Conservation (phyloP, 2,888 invertebrate species). For the Lasioglossum figueresi region DNA sequence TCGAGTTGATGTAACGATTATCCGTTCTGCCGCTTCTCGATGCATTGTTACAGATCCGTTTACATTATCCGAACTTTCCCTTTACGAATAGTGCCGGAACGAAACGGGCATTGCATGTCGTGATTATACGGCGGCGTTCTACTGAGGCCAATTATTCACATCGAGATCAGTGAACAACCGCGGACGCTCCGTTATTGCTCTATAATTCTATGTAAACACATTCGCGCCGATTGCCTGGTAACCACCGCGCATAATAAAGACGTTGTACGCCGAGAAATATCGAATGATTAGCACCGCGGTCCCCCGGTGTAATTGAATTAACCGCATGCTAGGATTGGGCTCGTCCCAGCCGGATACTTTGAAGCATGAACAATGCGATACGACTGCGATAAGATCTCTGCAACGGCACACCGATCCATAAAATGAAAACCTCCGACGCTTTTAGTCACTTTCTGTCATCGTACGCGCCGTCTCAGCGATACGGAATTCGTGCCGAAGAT, state of each 20-base stretch:
- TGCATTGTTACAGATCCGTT: constrained; percentile 54
- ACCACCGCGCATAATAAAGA: constrained; percentile 11
- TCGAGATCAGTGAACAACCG: constrained; percentile 43
- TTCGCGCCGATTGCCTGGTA: neutral
- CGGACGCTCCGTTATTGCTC: constrained; percentile 21
- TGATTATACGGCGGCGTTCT: constrained; percentile 33
- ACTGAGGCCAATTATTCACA: constrained; percentile 35
- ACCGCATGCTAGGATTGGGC: neutral
- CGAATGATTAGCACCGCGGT: constrained; percentile 4
- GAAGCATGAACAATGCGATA: neutral
- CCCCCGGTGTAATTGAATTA: constrained; percentile 8
- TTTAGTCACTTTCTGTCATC: neutral
- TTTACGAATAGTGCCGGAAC: constrained; percentile 58
- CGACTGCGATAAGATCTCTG: neutral
- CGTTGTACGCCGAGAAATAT: neutral
- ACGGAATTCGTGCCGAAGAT: constrained; percentile 1
- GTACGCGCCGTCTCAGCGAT: neutral
- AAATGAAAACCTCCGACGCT: constrained; percentile 1
- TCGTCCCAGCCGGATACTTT: neutral
- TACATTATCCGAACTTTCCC: constrained; percentile 53
- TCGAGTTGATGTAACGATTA: constrained; percentile 41
- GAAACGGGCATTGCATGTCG: constrained; percentile 49
- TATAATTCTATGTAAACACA: constrained; percentile 22
- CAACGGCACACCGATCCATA: neutral
- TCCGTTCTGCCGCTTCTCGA: constrained; percentile 32